A percentile compares a stretch with the other conserved stretches of the same genome.
phyloP scores from a whole-genome alignment of 2,113 vertebrate genomes.

The Camelus dromedarius region DNA sequence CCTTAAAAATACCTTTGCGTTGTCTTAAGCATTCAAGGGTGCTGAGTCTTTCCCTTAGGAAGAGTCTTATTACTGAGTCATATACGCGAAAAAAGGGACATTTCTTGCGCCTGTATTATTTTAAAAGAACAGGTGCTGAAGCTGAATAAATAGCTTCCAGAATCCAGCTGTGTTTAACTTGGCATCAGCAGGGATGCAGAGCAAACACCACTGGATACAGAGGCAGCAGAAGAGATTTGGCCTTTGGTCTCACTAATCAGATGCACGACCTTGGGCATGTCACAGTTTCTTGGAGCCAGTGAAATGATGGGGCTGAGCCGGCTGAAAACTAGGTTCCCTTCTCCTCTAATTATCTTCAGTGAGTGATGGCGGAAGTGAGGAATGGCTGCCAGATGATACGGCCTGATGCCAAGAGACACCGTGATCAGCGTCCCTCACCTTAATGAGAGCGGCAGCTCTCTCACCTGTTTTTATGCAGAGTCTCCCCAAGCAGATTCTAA shows the following conservation, averaged over 20 bases:
- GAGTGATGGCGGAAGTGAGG: neutral
- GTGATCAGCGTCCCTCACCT: neutral
- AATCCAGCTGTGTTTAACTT: neutral
- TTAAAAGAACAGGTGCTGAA: neutral
- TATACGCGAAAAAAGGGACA: neutral
- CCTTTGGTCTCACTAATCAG: neutral
- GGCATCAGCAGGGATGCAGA: neutral
- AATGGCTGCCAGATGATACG: neutral
- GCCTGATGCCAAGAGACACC: neutral
- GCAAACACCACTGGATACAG: neutral
- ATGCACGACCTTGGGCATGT: neutral
- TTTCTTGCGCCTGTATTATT: neutral
- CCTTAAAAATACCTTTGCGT: neutral
- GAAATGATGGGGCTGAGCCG: neutral
- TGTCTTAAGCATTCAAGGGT: neutral
- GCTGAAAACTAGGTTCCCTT: neutral
- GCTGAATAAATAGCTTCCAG: neutral
- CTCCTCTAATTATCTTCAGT: neutral
- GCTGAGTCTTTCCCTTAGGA: neutral
- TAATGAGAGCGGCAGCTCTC: neutral
- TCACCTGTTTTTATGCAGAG: neutral
- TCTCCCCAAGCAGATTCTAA: neutral
- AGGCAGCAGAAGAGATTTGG: neutral
- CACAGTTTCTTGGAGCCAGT: neutral
- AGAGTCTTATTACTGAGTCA: neutral